Evolutionary conservation across 2,888 invertebrate species (phyloP).

Genomic region (Thymelicus lineola): DNA sequence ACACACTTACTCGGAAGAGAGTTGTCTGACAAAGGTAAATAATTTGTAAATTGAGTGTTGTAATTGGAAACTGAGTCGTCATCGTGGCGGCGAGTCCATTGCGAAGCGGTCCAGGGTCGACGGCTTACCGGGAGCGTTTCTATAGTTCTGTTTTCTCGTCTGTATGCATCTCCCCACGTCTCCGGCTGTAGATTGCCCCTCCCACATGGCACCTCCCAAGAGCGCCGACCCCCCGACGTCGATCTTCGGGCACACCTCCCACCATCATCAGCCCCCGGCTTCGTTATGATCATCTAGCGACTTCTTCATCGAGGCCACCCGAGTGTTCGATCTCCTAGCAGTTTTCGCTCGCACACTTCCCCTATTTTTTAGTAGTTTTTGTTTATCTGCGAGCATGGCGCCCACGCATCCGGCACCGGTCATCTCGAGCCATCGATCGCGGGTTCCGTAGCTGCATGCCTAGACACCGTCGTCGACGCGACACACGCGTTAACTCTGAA

Average conservation of each 20-base stretch:
- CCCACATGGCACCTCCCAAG: constrained; percentile 45
- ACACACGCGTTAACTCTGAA: constrained; percentile 62
- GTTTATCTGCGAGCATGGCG: constrained; percentile 58
- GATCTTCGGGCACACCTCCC: constrained; percentile 44
- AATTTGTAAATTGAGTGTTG: constrained; percentile 4
- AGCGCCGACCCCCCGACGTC: constrained; percentile 45
- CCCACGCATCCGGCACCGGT: constrained; percentile 46
- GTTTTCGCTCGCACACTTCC: constrained; percentile 56
- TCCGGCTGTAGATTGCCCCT: constrained; percentile 52
- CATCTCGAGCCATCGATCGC: constrained; percentile 32
- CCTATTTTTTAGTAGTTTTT: constrained; percentile 38
- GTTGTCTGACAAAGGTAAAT: neutral
- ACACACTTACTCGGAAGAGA: neutral
- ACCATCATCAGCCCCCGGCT: constrained; percentile 51
- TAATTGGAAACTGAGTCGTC: constrained; percentile 11
- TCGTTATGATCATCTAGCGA: constrained; percentile 52
- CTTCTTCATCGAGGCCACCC: constrained; percentile 48
- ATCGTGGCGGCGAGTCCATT: constrained; percentile 25
- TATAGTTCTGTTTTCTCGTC: constrained; percentile 68
- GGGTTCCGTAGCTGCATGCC: constrained; percentile 56
- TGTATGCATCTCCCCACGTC: constrained; percentile 69
- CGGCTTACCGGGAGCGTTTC: constrained; percentile 61
- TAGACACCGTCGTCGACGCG: constrained; percentile 47
- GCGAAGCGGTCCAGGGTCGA: constrained; percentile 57
- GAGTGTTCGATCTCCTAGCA: constrained; percentile 50